Evolutionary conservation across 1,140 invertebrate genomes (phyloP).

Genomic region (Callitettix versicolor): DNA sequence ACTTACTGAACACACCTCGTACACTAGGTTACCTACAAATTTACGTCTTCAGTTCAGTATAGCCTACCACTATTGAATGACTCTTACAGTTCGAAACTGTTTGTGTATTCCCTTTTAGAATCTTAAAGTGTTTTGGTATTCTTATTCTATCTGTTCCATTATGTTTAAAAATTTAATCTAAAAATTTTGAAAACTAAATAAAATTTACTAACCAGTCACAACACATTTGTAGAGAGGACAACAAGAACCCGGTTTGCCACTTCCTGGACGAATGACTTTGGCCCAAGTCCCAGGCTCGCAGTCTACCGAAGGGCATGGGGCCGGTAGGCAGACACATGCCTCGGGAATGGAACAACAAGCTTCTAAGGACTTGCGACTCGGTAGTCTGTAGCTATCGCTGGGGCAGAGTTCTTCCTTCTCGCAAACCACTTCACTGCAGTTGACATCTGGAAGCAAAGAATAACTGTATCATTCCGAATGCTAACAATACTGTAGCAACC

Average conservation of each 20-base stretch:
- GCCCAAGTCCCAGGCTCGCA: slow-evolving; percentile 22
- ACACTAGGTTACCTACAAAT: too few species aligned
- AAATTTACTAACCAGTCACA: slow-evolving; percentile 7
- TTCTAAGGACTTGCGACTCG: slow-evolving; percentile 17
- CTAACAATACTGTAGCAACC: too few species aligned
- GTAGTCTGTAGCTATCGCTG: slow-evolving; percentile 28
- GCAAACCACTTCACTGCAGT: slow-evolving; percentile 27
- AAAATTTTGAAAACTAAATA: too few species aligned
- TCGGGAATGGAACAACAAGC: slow-evolving; percentile 26
- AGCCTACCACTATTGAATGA: too few species aligned
- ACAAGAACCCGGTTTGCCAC: slow-evolving; percentile 29
- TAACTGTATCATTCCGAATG: too few species aligned
- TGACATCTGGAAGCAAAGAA: slow-evolving; percentile 20
- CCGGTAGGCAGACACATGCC: slow-evolving; percentile 28
- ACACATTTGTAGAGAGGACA: slow-evolving; percentile 29
- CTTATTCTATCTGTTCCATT: too few species aligned
- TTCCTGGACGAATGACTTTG: slow-evolving; percentile 20
- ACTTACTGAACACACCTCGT: too few species aligned
- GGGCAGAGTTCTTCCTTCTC: slow-evolving; percentile 24
- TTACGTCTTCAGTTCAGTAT: too few species aligned
- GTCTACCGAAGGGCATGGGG: slow-evolving; percentile 19
- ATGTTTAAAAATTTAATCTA: too few species aligned
- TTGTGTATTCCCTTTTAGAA: too few species aligned
- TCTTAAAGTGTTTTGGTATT: too few species aligned
- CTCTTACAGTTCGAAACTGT: too few species aligned